Evolutionary conservation across 2,888 invertebrate genomes (phyloP).

Genomic region (Tyria jacobaeae): DNA sequence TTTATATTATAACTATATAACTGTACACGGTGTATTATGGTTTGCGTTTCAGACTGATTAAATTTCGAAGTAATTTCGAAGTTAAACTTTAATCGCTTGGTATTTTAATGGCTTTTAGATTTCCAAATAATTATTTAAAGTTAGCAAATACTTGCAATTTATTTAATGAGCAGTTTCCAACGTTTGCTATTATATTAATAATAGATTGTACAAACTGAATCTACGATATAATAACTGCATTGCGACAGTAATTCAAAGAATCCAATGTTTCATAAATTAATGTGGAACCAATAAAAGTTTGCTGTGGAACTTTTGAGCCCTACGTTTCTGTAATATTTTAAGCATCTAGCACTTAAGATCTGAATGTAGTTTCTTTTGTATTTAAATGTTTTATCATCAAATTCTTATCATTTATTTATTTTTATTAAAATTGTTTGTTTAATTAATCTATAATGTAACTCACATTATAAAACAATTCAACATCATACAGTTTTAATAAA

Average conservation of each 20-base stretch:
- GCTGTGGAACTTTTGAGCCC: neutral
- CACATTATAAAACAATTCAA: no score
- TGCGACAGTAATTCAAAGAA: constrained; percentile 1
- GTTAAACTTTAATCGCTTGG: neutral
- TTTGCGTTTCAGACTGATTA: neutral
- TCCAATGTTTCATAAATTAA: neutral
- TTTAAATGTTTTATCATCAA: no score
- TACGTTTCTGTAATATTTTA: neutral
- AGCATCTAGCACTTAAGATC: neutral
- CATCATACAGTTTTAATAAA: no score
- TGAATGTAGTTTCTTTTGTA: no score
- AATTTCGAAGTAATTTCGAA: neutral
- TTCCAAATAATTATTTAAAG: neutral
- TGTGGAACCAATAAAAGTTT: neutral
- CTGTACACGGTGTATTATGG: no score
- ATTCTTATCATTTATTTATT: no score
- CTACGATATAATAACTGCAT: neutral
- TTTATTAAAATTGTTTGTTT: no score
- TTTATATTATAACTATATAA: no score
- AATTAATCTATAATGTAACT: no score
- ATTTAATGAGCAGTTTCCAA: neutral
- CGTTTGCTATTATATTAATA: neutral
- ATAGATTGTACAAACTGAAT: neutral
- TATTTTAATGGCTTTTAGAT: neutral
- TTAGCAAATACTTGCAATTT: neutral